phyloP scores from a whole-genome alignment of 2,888 invertebrate species.

The Eupithecia vulgata region DNA sequence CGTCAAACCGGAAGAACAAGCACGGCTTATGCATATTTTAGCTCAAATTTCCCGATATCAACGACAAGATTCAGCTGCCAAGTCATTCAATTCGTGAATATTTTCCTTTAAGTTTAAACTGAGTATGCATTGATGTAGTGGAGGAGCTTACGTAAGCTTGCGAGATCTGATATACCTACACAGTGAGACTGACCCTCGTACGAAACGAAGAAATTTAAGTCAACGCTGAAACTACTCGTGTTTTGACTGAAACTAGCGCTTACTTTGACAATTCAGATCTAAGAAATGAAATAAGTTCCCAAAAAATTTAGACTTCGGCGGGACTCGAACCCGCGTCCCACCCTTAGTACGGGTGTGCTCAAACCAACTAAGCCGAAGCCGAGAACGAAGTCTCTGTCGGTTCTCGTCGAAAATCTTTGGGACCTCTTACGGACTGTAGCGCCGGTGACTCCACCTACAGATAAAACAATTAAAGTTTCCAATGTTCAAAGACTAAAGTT shows the following conservation, averaged over 20 bases:
- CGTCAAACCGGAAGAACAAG: conserved; percentile 36
- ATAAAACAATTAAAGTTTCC: no score
- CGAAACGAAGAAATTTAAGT: background rate
- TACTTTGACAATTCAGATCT: background rate
- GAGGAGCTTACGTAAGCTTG: background rate
- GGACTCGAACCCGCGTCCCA: no score
- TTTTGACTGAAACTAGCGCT: background rate
- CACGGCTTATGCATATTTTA: conserved; percentile 39
- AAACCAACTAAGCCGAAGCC: no score
- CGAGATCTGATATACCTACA: background rate
- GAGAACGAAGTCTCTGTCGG: no score
- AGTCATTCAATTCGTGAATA: conserved; percentile 55
- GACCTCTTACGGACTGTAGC: no score
- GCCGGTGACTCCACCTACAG: no score
- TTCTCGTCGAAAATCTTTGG: no score
- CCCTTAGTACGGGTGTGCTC: no score
- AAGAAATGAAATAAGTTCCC: no score
- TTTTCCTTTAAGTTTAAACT: conserved; percentile 53
- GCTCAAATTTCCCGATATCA: conserved; percentile 42
- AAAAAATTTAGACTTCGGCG: no score
- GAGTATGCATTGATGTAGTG: conserved; percentile 45
- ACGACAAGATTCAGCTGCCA: conserved; percentile 44
- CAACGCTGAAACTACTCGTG: background rate
- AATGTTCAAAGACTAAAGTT: no score
- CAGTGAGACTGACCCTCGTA: background rate